Conservation (phyloP, 1,140 invertebrate species). For the Aporrectodea caliginosa region DNA sequence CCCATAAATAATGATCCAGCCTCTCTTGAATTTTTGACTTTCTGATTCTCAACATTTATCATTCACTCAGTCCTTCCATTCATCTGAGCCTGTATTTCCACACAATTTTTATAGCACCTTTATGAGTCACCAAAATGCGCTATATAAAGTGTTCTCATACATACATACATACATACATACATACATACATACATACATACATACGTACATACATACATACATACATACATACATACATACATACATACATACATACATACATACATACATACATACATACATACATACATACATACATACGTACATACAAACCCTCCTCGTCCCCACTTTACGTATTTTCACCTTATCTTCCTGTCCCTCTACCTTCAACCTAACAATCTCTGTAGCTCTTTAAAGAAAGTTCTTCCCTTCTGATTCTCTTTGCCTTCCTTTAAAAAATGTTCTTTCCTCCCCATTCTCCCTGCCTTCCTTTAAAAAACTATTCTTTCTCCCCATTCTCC, state of each 20-base stretch:
- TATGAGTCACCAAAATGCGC: too few species aligned
- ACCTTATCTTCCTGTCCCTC: too few species aligned
- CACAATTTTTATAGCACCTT: background rate
- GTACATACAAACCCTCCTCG: conserved; percentile 4
- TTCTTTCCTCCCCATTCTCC: too few species aligned
- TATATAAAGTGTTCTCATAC: too few species aligned
- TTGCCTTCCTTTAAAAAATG: too few species aligned
- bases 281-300: conserved; percentile 25
- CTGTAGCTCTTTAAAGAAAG: too few species aligned
- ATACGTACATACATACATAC: conserved; percentile 23
- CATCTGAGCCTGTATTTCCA: background rate
- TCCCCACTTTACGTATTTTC: too few species aligned
- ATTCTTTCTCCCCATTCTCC: too few species aligned
- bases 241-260: conserved; percentile 29
- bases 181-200: conserved; percentile 9
- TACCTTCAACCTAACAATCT: too few species aligned
- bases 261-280: conserved; percentile 27
- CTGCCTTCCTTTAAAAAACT: too few species aligned
- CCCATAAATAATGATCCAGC: conserved; percentile 3
- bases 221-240: conserved; percentile 29
- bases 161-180: conserved; percentile 9
- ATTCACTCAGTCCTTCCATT: background rate
- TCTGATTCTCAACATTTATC: conserved; percentile 15
- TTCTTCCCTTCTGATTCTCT: too few species aligned
- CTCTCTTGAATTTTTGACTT: background rate